Evolutionary conservation across 2,113 vertebrate genomes (phyloP).

Genomic region (Hepsetus odoe): DNA sequence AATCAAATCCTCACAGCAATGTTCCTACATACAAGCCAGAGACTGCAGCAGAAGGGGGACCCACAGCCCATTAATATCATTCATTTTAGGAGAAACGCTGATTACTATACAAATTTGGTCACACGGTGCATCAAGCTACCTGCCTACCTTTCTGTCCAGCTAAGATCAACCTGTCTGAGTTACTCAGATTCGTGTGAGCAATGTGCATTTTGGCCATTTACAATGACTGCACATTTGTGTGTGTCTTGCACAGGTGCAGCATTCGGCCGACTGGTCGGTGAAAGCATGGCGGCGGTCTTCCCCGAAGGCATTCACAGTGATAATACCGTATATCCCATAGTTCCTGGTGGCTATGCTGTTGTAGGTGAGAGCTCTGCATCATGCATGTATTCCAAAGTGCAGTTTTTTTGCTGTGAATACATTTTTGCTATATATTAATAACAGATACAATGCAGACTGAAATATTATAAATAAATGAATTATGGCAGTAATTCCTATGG

Average conservation of each 20-base stretch:
- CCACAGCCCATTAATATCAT: too few relatives aligned
- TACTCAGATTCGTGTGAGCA: not conserved
- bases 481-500: too few relatives aligned
- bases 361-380: constrained; percentile 82
- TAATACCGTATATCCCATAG: constrained; percentile 90
- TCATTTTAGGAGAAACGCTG: too few relatives aligned
- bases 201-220: not conserved
- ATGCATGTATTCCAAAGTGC: not conserved
- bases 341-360: constrained; percentile 95
- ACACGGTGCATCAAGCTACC: not conserved
- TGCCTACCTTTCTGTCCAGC: too few relatives aligned
- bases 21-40: too few relatives aligned
- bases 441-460: too few relatives aligned
- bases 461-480: too few relatives aligned
- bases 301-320: constrained; percentile 93
- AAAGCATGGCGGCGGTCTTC: constrained; percentile 96
- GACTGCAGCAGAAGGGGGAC: too few relatives aligned
- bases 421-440: too few relatives aligned
- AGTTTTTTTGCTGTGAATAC: too few relatives aligned
- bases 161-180: not conserved
- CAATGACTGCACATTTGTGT: constrained; percentile 1
- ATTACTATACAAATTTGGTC: too few relatives aligned
- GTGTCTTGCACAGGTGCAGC: constrained; percentile 83
- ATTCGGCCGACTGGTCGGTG: constrained; percentile 93
- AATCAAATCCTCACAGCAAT: too few relatives aligned